A percentile compares a stretch with the other conserved stretches of the same genome.
Conservation (phyloP, 2,797 vertebrate genomes). For the Dicrostonyx torquatus region DNA sequence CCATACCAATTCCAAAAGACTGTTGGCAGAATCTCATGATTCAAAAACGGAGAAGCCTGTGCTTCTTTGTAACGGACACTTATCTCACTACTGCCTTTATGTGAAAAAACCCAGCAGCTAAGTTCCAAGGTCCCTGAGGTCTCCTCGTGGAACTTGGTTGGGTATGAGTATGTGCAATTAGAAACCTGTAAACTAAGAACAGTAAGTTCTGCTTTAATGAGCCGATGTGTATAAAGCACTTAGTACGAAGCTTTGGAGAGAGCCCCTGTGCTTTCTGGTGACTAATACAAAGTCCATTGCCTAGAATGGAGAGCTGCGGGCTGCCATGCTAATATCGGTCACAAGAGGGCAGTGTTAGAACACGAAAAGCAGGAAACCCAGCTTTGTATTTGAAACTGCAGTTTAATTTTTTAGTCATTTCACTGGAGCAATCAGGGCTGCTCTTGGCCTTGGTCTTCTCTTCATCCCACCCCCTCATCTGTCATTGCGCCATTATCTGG, state of each 20-base stretch:
- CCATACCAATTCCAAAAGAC: slow-evolving; percentile 12
- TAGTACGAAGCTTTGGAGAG: not conserved
- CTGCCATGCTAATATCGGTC: slow-evolving; percentile 18
- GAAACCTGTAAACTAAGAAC: not conserved
- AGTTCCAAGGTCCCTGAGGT: not conserved
- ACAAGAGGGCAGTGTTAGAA: slow-evolving; percentile 84
- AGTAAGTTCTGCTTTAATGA: not conserved
- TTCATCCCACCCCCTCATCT: not conserved
- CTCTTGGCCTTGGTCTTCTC: not conserved
- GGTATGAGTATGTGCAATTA: not conserved
- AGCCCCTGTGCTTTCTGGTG: not conserved
- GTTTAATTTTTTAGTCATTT: slow-evolving; percentile 56
- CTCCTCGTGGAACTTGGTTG: not conserved
- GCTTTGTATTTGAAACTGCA: fast-evolving
- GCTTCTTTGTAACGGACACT: not conserved
- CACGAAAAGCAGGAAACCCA: slow-evolving; percentile 50
- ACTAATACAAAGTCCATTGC: not conserved
- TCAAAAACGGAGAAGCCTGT: not conserved
- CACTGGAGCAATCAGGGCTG: not conserved
- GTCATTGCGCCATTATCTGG: slow-evolving; percentile 4
- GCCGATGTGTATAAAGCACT: not conserved
- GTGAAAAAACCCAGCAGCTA: not conserved
- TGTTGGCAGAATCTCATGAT: not conserved
- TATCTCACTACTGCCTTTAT: not conserved
- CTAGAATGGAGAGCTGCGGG: not conserved